Percentiles rank a stretch among this genome's conserved stretches.
These are phyloP conservation scores for Quadroppia sp. DNA, from an alignment of 2,888 invertebrate species.

Conservation along the genomic window DNA sequence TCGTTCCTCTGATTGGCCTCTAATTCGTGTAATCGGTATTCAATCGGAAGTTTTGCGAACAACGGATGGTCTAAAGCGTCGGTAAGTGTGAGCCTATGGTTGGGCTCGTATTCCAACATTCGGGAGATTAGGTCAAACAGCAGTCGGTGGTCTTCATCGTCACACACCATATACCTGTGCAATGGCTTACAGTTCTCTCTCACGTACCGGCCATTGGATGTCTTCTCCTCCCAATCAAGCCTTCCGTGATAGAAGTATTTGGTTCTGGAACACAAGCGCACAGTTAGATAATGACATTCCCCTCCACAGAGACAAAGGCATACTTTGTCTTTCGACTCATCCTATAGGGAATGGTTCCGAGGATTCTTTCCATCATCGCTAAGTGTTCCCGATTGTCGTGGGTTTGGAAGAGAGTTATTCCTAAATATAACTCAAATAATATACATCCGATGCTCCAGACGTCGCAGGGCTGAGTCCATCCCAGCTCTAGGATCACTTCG, in stretches of 20 bases:
- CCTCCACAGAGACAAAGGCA: not conserved
- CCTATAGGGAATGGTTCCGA: constrained; percentile 91
- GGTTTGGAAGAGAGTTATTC: constrained; percentile 95
- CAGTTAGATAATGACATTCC: not conserved
- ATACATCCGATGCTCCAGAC: constrained; percentile 99
- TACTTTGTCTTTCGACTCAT: constrained; percentile 62
- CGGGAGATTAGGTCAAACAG: constrained; percentile 89
- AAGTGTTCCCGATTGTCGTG: constrained; percentile 99
- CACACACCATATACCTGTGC: constrained; percentile 77
- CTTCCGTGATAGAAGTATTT: constrained; percentile 97
- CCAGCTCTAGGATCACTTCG: constrained; percentile 97
- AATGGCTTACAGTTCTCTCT: constrained; percentile 93
- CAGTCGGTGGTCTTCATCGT: constrained; percentile 83
- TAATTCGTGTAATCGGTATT: constrained; percentile 40
- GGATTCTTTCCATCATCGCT: constrained; percentile 99
- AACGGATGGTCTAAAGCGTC: constrained; percentile 89
- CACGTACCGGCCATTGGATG: constrained; percentile 93
- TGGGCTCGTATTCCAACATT: constrained; percentile 97
- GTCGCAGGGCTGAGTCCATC: constrained; percentile 99
- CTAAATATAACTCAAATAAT: constrained; percentile 96
- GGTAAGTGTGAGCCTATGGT: constrained; percentile 75
- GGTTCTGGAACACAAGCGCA: constrained; percentile 62
- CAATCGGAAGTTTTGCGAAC: constrained; percentile 75
- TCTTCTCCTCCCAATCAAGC: constrained; percentile 96
- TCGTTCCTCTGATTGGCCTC: not conserved